These are phyloP conservation scores for Leptinotarsa rubiginosa DNA, from an alignment of 2,888 invertebrate species.

Conservation along the genomic window DNA sequence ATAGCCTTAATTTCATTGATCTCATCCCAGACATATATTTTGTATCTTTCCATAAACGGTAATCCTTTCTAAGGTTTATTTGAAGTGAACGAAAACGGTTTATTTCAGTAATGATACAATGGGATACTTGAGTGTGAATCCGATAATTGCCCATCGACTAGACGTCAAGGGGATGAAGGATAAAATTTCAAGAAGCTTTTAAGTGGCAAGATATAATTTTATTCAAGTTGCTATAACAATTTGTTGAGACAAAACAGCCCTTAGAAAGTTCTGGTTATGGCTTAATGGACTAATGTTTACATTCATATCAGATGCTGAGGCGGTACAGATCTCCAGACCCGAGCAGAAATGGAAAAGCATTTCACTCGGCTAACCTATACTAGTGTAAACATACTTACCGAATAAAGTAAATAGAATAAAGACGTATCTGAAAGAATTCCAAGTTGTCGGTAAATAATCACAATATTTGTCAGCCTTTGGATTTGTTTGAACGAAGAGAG, in stretches of 20 bases:
- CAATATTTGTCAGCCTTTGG: slow-evolving; percentile 38
- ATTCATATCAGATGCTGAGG: slow-evolving; percentile 59
- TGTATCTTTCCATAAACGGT: too few relatives aligned
- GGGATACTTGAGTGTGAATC: slow-evolving; percentile 1
- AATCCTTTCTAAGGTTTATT: background rate
- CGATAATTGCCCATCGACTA: background rate
- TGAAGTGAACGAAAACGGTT: background rate
- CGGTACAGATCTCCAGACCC: slow-evolving; percentile 46
- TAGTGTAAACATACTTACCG: slow-evolving; percentile 52
- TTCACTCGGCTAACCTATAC: slow-evolving; percentile 51
- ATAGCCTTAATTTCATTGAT: too few relatives aligned
- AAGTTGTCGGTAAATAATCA: slow-evolving; percentile 44
- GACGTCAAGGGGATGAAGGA: background rate
- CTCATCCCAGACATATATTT: too few relatives aligned
- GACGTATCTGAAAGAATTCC: slow-evolving; percentile 42
- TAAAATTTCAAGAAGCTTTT: background rate
- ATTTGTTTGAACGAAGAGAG: slow-evolving; percentile 41
- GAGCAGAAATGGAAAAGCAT: slow-evolving; percentile 49
- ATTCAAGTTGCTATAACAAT: slow-evolving; percentile 44
- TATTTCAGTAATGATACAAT: background rate
- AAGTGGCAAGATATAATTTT: slow-evolving; percentile 33
- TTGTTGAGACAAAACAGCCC: slow-evolving; percentile 31
- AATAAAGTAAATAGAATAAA: slow-evolving; percentile 53
- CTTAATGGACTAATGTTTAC: slow-evolving; percentile 60
- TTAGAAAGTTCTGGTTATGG: slow-evolving; percentile 48